Evolutionary conservation across 2,888 invertebrate genomes (phyloP), one percentile per base, ranked within the genome.

Genomic region (Dolichopus griseipennis): DNA sequence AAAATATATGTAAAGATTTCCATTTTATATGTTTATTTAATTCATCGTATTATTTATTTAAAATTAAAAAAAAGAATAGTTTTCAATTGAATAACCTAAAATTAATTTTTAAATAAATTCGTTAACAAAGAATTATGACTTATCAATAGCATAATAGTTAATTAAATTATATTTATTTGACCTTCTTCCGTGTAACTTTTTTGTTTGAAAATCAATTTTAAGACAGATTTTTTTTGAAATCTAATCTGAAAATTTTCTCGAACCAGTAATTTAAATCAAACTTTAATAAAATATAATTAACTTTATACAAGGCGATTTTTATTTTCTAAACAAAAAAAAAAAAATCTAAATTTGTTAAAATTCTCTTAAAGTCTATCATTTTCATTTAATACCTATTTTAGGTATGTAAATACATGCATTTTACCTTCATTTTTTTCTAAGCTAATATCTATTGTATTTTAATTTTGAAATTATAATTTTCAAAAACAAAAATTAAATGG

Each of bases 371-470:
- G 52, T 52, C 15, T 15, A 52, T 18, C 9, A 52, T 52, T 52
- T 52, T 52, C 52, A 52, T 52, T 52, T 12, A 52, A 52, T 52
- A 52, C 52, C n/a, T n/a, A 52, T 52, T n/a, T n/a, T 52, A 37
- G 37, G 52, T 18, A 52, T 52, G 15, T 52, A 52, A 52, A 52
- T 52, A 52, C 15, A 18, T 6, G 15, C 52, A 52, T n/a, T 52
- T 52, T 52, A 52, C 52, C 52, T 52, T 52, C 52, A 52, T 52
- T 18, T 52, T 18, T 52, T 52, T 10, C 12, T n/a, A 52, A 18
- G 5, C 52, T 4, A n/a, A 52, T 15, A 12, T 52, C 52, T 52
- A 52, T 52, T 52, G 52, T 52, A 52, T 52, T 52, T 18, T 7
- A 18, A 18, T 27, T 52, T 18, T 15, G 52, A 18, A 52, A 52